Evolutionary conservation across 2,113 vertebrate genomes (phyloP).

Genomic region (Tragelaphus imberbis): DNA sequence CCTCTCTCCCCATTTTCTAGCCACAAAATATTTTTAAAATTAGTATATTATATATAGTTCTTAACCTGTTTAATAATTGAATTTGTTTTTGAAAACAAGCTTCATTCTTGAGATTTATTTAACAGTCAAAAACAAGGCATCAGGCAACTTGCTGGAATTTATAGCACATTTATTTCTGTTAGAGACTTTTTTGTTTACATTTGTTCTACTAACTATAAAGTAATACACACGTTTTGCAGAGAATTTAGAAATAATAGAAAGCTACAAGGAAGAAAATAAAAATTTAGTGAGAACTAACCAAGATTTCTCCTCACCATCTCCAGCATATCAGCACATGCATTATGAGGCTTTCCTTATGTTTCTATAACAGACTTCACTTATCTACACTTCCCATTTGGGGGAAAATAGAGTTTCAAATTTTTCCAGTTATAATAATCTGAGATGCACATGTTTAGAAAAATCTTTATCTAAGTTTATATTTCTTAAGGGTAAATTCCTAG

Average conservation of each 20-base stretch:
- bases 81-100: background rate
- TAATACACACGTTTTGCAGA: background rate
- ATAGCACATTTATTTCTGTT: background rate
- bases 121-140: background rate
- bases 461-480: background rate
- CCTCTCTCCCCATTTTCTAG: background rate
- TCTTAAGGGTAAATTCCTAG: background rate
- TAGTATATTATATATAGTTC: background rate
- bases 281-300: background rate
- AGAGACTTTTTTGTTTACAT: background rate
- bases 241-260: slow-evolving; percentile 3
- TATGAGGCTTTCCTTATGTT: background rate
- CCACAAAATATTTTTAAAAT: background rate
- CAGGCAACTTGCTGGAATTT: background rate
- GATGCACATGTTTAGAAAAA: background rate
- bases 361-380: background rate
- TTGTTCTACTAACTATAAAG: background rate
- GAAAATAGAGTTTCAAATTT: background rate
- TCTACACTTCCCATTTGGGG: background rate
- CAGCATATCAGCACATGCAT: rapidly evolving
- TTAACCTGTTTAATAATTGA: background rate
- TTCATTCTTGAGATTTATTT: background rate
- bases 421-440: background rate
- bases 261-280: background rate
- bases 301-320: background rate